Evolutionary conservation across 1,140 invertebrate genomes (phyloP), one percentile per base, ranked within the genome.

Genomic region (Chionoecetes opilio): DNA sequence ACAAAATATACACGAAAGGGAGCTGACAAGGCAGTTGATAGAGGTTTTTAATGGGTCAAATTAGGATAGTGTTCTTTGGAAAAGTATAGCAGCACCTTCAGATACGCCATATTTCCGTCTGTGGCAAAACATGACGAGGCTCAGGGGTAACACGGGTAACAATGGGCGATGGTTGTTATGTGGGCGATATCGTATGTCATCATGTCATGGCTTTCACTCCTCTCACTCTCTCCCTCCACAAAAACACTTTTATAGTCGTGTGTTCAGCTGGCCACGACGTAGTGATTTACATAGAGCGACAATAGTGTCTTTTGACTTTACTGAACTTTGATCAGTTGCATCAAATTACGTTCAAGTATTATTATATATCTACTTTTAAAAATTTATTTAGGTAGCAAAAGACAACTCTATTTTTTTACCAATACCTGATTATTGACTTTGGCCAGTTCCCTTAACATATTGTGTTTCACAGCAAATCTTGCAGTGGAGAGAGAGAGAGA

Each of bases 11-110:
- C 63, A 6, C 63, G 63, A 75, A 26, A 75, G 63, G 63, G 63
- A 75, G 63, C 63, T 75, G 63, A 75, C 63, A 75, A 75, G 63
- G 63, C 63, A 75, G 21, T 53, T 53, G 21, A 53, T 53, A 53
- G 63, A 75, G 63, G 63, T 75, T n/a, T 21, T 75, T 26, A n/a
- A 75, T n/a, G n/a, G n/a, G 21, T 75, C 63, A 75, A 26, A 75
- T 75, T 75, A 75, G 63, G 63, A 75, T 75, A 26, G 63, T 75
- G 6, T 75, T 75, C 53, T 35, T 75, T 5, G 32, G 41, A 91
- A 53, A 38, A 91, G 63, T n/a, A 91, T 63, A 75, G 41, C 89
- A 91, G 89, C 89, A 91, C 89, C 89, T 75, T 91, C 63, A 32
- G 41, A 91, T 35, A 91, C 63, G 89, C 31, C 41, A 91, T 75